Percentiles rank a stretch among this genome's conserved stretches.
Conservation (phyloP, 92 coral and sea anemone species). For the Paragorgia papillata region DNA sequence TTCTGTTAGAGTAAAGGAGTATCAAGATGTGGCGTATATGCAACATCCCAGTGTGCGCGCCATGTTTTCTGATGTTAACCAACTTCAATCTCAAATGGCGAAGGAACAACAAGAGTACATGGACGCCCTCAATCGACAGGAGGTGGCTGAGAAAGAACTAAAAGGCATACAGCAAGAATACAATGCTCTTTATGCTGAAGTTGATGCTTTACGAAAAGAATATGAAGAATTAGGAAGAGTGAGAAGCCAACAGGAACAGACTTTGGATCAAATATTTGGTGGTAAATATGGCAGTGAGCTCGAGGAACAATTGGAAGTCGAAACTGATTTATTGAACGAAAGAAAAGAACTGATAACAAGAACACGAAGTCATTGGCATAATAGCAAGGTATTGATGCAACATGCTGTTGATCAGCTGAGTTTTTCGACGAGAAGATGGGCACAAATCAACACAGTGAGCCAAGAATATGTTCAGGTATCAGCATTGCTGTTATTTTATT, state of each 20-base stretch:
- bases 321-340: conserved; percentile 72
- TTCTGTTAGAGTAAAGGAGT: conserved; percentile 75
- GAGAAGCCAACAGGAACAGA: conserved; percentile 58
- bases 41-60: conserved; percentile 75
- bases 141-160: conserved; percentile 83
- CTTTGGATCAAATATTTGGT: conserved; percentile 79
- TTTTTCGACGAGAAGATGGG: conserved; percentile 93
- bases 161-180: conserved; percentile 68
- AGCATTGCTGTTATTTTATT: not conserved
- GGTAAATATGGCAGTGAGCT: conserved; percentile 89
- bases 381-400: conserved; percentile 67
- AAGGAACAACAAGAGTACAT: conserved; percentile 88
- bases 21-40: conserved; percentile 74
- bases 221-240: conserved; percentile 55
- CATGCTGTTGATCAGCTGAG: conserved; percentile 72
- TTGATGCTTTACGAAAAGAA: conserved; percentile 47
- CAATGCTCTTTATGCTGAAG: conserved; percentile 68
- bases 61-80: conserved; percentile 68
- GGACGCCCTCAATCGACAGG: conserved; percentile 87
- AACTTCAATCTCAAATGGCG: conserved; percentile 69
- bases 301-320: conserved; percentile 87
- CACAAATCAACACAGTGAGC: conserved; percentile 74
- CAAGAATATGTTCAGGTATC: conserved; percentile 71
- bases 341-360: conserved; percentile 71
- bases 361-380: conserved; percentile 73